Evolutionary conservation across 2,888 invertebrate genomes (phyloP), one percentile per base, ranked within the genome.

Genomic region (Apotomis capreana): DNA sequence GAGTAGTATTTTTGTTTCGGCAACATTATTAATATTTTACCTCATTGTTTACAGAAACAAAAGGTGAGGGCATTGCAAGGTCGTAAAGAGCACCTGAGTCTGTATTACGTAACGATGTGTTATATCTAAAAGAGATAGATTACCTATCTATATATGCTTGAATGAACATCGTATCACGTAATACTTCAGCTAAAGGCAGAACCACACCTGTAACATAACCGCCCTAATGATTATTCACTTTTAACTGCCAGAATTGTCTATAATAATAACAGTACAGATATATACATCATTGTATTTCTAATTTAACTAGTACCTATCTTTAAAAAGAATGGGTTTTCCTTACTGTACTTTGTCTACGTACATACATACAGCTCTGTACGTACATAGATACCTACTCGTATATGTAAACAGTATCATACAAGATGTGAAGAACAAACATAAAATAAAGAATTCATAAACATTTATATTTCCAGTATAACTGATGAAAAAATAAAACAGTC

Each of bases 11-110:
- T 89, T 89, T 89, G 86, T 88, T 88, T 87, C 83, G 81, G 85
- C 78, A 82, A 84, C 86, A 83, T 87, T 89, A 88, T 88, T 89
- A 89, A 88, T 89, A 87, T 88, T 67, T 88, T 87, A 83, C 77
- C 74, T 76, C 74, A 76, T 69, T 72, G 68, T 74, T 70, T 75
- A 74, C 55, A 46, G 72, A 63, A 65, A 71, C 68, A 71, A 72
- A 70, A 72, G 72, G 72, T 72, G 63, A 68, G 72, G 65, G 70
- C 59, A 59, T 54, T 55, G 36, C 62, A 57, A 68, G 72, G 72
- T 68, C 63, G 37, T 13, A 26, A 57, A 65, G 70, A 60, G 70
- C 70, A 55, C 15, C 55, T 61, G 65, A 55, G 60, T 10, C 40
- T 26, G 26, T 55, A 68, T 49, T 62, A 46, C 49, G 57, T 40